Percentiles rank a stretch among this genome's conserved stretches.
Conservation (phyloP, 2,888 invertebrate genomes). For the Drosophila anomalata region DNA sequence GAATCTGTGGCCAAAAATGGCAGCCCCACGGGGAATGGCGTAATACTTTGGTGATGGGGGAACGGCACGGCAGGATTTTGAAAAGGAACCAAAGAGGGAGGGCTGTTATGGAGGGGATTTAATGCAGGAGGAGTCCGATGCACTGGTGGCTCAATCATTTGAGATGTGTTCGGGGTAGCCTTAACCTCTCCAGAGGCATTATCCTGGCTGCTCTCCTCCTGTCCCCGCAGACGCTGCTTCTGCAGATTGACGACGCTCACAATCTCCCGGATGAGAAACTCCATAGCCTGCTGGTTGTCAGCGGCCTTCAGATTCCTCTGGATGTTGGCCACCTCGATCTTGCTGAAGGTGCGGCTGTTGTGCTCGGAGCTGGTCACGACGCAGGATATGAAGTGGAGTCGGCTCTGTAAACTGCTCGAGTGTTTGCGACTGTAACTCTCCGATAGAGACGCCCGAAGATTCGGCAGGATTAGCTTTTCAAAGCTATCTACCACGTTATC, state of each 20-base stretch:
- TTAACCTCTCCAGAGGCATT: slow-evolving; percentile 50
- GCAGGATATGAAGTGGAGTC: slow-evolving; percentile 78
- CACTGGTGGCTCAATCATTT: slow-evolving; percentile 8
- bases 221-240: slow-evolving; percentile 50
- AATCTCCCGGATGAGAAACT: slow-evolving; percentile 80
- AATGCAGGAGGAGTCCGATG: slow-evolving; percentile 8
- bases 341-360: slow-evolving; percentile 70
- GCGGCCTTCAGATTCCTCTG: slow-evolving; percentile 76
- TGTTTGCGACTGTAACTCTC: slow-evolving; percentile 74
- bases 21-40: slow-evolving; percentile 30
- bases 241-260: slow-evolving; percentile 76
- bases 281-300: slow-evolving; percentile 76
- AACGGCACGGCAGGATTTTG: background rate
- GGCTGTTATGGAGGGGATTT: background rate
- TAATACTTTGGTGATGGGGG: slow-evolving; percentile 2
- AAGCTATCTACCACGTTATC: slow-evolving; percentile 80
- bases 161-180: background rate
- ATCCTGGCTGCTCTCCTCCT: slow-evolving; percentile 44
- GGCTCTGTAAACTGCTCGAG: slow-evolving; percentile 57
- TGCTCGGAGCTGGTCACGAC: slow-evolving; percentile 75
- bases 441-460: slow-evolving; percentile 63
- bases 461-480: slow-evolving; percentile 79
- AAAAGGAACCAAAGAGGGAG: background rate
- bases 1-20: slow-evolving; percentile 42
- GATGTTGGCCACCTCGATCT: slow-evolving; percentile 74